Evolutionary conservation across 2,113 vertebrate species (phyloP).

Genomic region (Taxidea taxus): DNA sequence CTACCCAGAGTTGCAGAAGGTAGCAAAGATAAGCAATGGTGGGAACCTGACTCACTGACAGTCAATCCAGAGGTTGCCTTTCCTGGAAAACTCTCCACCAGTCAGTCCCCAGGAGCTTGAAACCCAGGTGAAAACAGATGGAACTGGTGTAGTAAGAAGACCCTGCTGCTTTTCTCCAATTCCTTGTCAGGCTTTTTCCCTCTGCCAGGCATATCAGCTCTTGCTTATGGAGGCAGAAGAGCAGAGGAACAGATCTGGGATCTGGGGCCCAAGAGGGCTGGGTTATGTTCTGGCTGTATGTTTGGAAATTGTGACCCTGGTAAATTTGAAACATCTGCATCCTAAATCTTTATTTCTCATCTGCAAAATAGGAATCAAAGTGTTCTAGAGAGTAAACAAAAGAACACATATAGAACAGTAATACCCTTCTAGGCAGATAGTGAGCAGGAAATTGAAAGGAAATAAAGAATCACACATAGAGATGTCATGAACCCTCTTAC

Average conservation of each 20-base stretch:
- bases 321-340: neutral
- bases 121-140: neutral
- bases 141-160: neutral
- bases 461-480: neutral
- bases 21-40: neutral
- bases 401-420: neutral
- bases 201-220: neutral
- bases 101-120: neutral
- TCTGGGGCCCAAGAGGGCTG: neutral
- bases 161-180: neutral
- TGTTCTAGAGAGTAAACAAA: neutral
- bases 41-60: neutral
- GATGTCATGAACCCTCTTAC: fast-evolving
- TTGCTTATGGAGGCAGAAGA: neutral
- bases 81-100: neutral
- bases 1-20: constrained; percentile 52
- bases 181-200: neutral
- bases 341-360: neutral
- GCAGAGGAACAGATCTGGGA: neutral
- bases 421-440: neutral
- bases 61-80: neutral
- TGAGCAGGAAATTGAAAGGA: neutral
- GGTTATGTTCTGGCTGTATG: neutral
- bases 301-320: neutral
- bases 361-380: neutral